phyloP scores from a whole-genome alignment of 1,140 invertebrate genomes.

The Dolichoris vasculosae region DNA sequence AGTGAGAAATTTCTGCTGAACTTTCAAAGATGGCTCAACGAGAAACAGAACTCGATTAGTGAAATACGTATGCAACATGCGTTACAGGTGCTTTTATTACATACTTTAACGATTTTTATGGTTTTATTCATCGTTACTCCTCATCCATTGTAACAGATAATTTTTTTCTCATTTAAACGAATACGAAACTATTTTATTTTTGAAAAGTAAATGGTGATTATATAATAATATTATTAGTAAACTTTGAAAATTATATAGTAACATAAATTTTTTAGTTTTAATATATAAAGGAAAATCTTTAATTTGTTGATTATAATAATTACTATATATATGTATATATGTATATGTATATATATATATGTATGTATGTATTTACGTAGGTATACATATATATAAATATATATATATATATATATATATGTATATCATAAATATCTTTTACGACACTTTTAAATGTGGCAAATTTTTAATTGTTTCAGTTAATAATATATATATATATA shows the following conservation, averaged over 20 bases:
- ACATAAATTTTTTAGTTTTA: neutral
- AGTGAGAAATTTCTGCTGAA: slow-evolving; percentile 5
- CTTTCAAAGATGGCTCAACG: neutral
- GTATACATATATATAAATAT: neutral
- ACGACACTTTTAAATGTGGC: neutral
- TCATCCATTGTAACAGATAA: neutral
- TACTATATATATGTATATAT: too few species aligned
- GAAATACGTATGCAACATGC: neutral
- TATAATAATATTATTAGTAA: neutral
- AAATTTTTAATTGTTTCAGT: slow-evolving; percentile 4
- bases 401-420: neutral
- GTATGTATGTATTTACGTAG: neutral
- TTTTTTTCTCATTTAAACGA: slow-evolving; percentile 18
- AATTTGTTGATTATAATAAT: neutral
- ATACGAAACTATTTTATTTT: neutral
- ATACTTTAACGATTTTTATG: slow-evolving; percentile 12
- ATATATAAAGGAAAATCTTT: neutral
- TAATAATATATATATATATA: too few species aligned
- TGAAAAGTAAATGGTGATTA: neutral
- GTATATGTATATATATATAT: neutral
- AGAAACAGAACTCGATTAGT: neutral
- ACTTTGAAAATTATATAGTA: neutral
- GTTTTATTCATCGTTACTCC: neutral
- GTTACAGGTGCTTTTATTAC: slow-evolving; percentile 31
- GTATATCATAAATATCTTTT: neutral